These are phyloP conservation scores for Daphoenositta chrysoptera DNA, from an alignment of 2,113 vertebrate genomes.

Conservation along the genomic window DNA sequence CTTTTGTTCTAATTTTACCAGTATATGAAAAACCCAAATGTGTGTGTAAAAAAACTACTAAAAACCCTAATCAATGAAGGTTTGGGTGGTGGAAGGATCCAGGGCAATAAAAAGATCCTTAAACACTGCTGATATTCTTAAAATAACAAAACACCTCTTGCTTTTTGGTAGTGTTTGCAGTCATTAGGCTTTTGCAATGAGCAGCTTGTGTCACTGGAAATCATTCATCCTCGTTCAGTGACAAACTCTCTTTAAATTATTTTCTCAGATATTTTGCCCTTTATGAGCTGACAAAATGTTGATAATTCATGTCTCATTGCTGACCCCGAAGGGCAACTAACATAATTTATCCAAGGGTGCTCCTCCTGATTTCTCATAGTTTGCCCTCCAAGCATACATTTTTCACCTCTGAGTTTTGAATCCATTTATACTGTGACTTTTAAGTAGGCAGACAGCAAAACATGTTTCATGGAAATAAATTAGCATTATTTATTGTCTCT, in stretches of 20 bases:
- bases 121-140: not conserved
- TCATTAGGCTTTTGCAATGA: not conserved
- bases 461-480: constrained; percentile 3
- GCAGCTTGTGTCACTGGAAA: not conserved
- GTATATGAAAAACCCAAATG: not conserved
- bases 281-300: constrained; percentile 8
- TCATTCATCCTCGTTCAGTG: not conserved
- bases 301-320: not conserved
- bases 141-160: not conserved
- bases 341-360: not conserved
- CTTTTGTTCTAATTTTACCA: not conserved
- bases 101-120: not conserved
- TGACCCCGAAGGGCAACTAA: constrained; percentile 6
- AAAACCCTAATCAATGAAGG: not conserved
- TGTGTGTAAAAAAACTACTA: not conserved
- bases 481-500: not conserved
- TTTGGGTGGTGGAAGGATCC: not conserved
- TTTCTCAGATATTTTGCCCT: constrained; percentile 1
- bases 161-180: not conserved
- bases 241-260: not conserved
- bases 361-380: not conserved
- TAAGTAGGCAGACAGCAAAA: not conserved
- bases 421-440: not conserved
- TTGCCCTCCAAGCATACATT: constrained; percentile 7
- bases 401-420: not conserved